Percentiles rank a stretch among this genome's conserved stretches.
phyloP scores from a whole-genome alignment of 2,888 invertebrate species.

The Rutpela maculata region DNA sequence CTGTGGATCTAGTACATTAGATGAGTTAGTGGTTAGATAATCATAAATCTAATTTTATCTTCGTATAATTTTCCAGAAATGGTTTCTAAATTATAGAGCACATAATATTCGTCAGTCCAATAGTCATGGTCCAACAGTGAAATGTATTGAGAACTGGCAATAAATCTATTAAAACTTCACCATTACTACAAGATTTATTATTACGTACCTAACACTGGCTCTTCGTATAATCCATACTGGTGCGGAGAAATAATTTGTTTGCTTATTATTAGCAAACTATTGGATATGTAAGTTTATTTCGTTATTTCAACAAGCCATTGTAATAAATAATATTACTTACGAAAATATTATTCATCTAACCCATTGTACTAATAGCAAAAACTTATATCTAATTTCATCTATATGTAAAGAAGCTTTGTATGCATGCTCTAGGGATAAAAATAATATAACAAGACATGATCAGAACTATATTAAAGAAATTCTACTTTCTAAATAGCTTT shows the following conservation, averaged over 20 bases:
- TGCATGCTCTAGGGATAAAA: slow-evolving; percentile 42
- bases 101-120: no score
- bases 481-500: slow-evolving; percentile 36
- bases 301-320: not conserved
- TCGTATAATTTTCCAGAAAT: no score
- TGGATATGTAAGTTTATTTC: not conserved
- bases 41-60: no score
- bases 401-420: slow-evolving; percentile 33
- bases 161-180: no score
- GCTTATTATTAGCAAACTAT: not conserved
- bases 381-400: slow-evolving; percentile 24
- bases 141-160: no score
- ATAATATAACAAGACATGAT: slow-evolving; percentile 28
- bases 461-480: slow-evolving; percentile 21
- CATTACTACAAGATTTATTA: not conserved
- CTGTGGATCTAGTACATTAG: no score
- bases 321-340: not conserved
- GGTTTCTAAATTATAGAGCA: no score
- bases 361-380: slow-evolving; percentile 17
- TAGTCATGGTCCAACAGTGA: no score
- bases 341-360: not conserved
- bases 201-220: not conserved
- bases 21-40: no score
- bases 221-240: not conserved
- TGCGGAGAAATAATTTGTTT: not conserved